phyloP scores from a whole-genome alignment of 2,797 vertebrate species.

The Eulemur mongoz region DNA sequence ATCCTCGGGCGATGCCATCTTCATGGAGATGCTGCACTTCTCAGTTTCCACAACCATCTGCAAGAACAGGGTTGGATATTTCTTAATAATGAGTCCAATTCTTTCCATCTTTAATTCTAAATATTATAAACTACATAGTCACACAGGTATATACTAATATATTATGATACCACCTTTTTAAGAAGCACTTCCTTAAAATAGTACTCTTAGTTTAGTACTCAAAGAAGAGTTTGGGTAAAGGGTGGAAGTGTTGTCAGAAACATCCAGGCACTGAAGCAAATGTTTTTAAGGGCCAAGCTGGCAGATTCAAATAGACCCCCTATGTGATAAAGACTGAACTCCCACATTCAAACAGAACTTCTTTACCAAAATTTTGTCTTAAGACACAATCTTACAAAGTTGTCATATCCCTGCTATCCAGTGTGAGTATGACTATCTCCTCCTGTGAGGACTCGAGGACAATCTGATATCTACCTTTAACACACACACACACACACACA shows the following conservation, averaged over 20 bases:
- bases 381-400: background rate
- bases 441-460: rapidly evolving
- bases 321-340: background rate
- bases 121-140: rapidly evolving
- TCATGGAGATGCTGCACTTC: constrained; percentile 92
- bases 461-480: background rate
- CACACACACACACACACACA: no score
- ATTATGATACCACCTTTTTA: background rate
- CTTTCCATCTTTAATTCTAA: background rate
- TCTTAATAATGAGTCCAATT: background rate
- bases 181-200: background rate
- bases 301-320: background rate
- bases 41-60: constrained; percentile 95
- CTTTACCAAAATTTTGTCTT: background rate
- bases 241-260: background rate
- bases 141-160: rapidly evolving
- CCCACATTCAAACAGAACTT: background rate
- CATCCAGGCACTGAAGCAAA: background rate
- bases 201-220: background rate
- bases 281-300: background rate
- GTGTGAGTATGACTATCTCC: background rate
- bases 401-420: background rate
- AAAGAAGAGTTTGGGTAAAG: background rate
- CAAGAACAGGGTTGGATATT: constrained; percentile 43
- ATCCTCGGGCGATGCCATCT: constrained; percentile 92